Percentiles rank a stretch among this genome's conserved stretches.
phyloP scores from a whole-genome alignment of 2,888 invertebrate genomes.

The Mystacides longicornis region DNA sequence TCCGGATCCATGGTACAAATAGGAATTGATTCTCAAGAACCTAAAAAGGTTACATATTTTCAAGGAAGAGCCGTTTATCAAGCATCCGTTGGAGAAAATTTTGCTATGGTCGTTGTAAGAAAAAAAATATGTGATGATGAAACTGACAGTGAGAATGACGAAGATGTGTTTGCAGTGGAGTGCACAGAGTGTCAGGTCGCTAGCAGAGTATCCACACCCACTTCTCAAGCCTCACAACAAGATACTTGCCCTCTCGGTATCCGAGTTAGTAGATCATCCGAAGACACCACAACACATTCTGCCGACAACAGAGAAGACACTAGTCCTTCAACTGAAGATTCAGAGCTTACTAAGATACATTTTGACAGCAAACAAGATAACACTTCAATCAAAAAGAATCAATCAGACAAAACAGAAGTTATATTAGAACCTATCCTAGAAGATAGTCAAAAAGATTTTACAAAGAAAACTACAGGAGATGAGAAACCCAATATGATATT shows the following conservation, averaged over 20 bases:
- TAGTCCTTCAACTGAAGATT: constrained; percentile 51
- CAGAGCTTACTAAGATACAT: constrained; percentile 43
- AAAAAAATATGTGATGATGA: constrained; percentile 53
- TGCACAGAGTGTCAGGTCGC: constrained; percentile 58
- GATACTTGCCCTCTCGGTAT: constrained; percentile 58
- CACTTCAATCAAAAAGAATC: constrained; percentile 32
- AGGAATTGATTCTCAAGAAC: constrained; percentile 50
- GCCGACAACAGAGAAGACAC: constrained; percentile 50
- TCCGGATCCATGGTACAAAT: constrained; percentile 61
- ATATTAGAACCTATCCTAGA: constrained; percentile 24
- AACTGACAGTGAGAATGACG: constrained; percentile 54
- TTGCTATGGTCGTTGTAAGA: constrained; percentile 65
- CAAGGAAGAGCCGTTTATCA: constrained; percentile 60
- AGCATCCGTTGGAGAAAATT: constrained; percentile 68
- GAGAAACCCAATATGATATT: constrained; percentile 58
- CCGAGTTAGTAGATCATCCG: constrained; percentile 52
- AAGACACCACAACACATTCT: constrained; percentile 55
- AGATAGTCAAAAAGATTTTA: constrained; percentile 9
- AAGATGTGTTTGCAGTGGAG: constrained; percentile 57
- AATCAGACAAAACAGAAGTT: constrained; percentile 31
- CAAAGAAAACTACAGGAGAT: constrained; percentile 25
- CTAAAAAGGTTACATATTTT: constrained; percentile 61
- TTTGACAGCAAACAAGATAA: constrained; percentile 31
- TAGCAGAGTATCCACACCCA: constrained; percentile 50
- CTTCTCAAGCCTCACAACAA: constrained; percentile 53